Evolutionary conservation across 2,888 invertebrate genomes (phyloP), one percentile per base, ranked within the genome.

Genomic region (Ectemnius lituratus): DNA sequence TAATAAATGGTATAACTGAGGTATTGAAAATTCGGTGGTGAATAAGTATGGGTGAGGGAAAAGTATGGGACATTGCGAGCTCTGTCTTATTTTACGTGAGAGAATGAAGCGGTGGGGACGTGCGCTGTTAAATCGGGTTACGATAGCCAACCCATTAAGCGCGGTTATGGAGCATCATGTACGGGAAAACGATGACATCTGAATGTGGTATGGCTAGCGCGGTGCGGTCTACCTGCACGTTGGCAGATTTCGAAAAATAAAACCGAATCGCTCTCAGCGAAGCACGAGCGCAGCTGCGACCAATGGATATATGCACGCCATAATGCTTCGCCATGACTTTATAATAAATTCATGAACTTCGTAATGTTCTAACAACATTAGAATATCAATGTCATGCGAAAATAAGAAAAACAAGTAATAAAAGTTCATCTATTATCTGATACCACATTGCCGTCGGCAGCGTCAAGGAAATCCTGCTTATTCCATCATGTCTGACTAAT

Each of bases 61-160:
- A 11, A 37, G 4, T 37, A 37, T 20, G 18, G 52, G 56, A 4
- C 23, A 18, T 8, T 18, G 62, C 27, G 52, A 23, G 2, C 23
- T 11, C 45, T 18, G 16, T n/a, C 45, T 70, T 74, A 60, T 47
- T 68, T 70, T 52, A 63, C 67, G 61, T 27, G 67, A 27, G 64
- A 76, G 67, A 66, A 52, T 20, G 49, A 20, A 65, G 18, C 45
- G 66, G 45, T 60, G 59, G 18, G 3, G 61, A 78, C 23, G 18
- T 46, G 60, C 20, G 63, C 56, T 60, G 65, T 81, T 81, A 79
- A 81, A 79, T 79, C 63, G 56, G 73, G 73, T 75, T 78, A 81
- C 67, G 75, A 81, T 81, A 79, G 52, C 64, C 45, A 46, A 76
- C 62, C 76, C 73, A 73, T 81, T 81, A 75, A 79, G 61, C 64